These are phyloP conservation scores for Notocelia uddmanniana DNA, from an alignment of 2,888 invertebrate genomes.

Conservation along the genomic window DNA sequence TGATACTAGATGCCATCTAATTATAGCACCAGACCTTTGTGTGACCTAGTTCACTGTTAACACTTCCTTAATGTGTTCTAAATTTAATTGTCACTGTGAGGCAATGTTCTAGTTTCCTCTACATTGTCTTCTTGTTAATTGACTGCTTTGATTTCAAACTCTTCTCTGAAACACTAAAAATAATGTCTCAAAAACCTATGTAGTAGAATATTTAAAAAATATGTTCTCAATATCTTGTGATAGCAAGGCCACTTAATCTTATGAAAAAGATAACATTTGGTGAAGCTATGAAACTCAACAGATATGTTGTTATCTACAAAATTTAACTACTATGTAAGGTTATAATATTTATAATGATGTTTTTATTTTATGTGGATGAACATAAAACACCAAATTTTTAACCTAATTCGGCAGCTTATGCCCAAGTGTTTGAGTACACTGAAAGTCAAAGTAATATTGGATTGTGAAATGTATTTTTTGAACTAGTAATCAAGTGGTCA, in stretches of 20 bases:
- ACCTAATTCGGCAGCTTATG: neutral
- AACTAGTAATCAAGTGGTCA: constrained; percentile 17
- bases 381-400: neutral
- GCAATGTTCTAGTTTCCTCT: constrained; percentile 63
- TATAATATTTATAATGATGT: neutral
- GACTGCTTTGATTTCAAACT: neutral
- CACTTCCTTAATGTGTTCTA: constrained; percentile 75
- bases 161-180: neutral
- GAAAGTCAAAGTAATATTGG: neutral
- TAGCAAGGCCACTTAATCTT: constrained; percentile 64
- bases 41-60: constrained; percentile 71
- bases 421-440: neutral
- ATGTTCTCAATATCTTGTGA: constrained; percentile 50
- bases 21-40: constrained; percentile 71
- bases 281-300: constrained; percentile 19
- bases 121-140: constrained; percentile 18
- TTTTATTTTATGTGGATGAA: neutral
- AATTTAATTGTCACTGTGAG: constrained; percentile 70
- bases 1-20: constrained; percentile 51
- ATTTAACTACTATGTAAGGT: constrained; percentile 20
- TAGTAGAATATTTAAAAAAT: neutral
- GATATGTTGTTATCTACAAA: constrained; percentile 31
- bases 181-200: neutral
- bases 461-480: neutral
- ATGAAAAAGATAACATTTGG: constrained; percentile 49